Percentiles rank a stretch among this genome's conserved stretches.
Evolutionary conservation across 2,888 invertebrate species (phyloP).

Genomic region (Temnothorax rugatulus): DNA sequence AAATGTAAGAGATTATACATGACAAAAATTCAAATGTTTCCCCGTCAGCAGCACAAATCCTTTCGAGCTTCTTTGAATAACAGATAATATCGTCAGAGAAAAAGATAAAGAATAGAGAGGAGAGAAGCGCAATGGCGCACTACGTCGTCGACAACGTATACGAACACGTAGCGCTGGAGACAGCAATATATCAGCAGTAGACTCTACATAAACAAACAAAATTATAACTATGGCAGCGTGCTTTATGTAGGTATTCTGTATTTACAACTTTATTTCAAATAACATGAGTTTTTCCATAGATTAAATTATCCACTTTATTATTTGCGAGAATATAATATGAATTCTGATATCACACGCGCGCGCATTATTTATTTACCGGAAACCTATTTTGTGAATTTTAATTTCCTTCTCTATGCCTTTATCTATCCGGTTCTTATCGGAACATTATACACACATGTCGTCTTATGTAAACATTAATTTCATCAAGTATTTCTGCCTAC

Average conservation of each 20-base stretch:
- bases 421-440: not conserved
- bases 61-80: constrained; percentile 54
- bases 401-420: not conserved
- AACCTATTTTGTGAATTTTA: not conserved
- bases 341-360: not conserved
- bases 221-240: constrained; percentile 6
- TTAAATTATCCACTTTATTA: constrained; percentile 24
- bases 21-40: constrained; percentile 58
- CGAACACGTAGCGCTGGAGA: constrained; percentile 1
- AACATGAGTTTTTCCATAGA: not conserved
- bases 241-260: not conserved
- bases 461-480: not conserved
- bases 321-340: constrained; percentile 20
- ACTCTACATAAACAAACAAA: constrained; percentile 34
- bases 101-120: constrained; percentile 31
- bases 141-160: constrained; percentile 16
- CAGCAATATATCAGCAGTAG: constrained; percentile 18
- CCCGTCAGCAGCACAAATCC: constrained; percentile 51
- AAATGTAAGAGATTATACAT: constrained; percentile 46
- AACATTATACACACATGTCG: not conserved
- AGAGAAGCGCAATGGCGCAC: constrained; percentile 34
- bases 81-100: constrained; percentile 49
- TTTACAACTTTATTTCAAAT: constrained; percentile 15
- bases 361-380: not conserved
- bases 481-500: not conserved